Conservation (phyloP, 2,888 invertebrate genomes). For the Odontocolon sp. region DNA sequence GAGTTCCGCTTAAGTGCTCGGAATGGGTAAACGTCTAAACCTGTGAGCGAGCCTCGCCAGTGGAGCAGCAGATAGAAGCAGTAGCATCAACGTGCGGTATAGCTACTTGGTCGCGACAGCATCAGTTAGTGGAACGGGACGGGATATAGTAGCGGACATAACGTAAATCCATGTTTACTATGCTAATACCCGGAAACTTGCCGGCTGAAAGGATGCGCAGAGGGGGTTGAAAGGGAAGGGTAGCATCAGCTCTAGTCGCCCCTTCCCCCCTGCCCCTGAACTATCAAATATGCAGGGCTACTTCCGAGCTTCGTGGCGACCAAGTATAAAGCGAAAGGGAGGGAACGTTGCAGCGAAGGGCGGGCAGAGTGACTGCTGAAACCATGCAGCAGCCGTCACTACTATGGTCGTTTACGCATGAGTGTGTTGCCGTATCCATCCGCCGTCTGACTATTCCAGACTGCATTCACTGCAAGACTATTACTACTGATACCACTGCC, state of each 20-base stretch:
- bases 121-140: constrained; percentile 40
- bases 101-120: constrained; percentile 45
- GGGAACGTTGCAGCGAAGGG: constrained; percentile 11
- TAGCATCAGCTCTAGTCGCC: constrained; percentile 32
- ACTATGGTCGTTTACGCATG: constrained; percentile 15
- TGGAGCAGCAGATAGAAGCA: constrained; percentile 14
- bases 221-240: background rate
- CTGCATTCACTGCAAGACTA: constrained; percentile 23
- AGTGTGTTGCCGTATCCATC: constrained; percentile 9
- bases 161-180: constrained; percentile 79
- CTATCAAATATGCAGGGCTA: constrained; percentile 77
- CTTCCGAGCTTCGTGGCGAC: constrained; percentile 67
- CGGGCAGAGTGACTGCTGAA: constrained; percentile 7
- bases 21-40: constrained; percentile 70
- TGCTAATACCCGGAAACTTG: constrained; percentile 77
- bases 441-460: constrained; percentile 16
- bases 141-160: constrained; percentile 67
- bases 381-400: constrained; percentile 27
- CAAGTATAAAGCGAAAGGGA: constrained; percentile 51
- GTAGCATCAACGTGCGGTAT: constrained; percentile 1
- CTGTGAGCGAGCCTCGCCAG: constrained; percentile 35
- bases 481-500: background rate
- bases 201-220: constrained; percentile 73
- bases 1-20: constrained; percentile 67
- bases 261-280: constrained; percentile 24